Evolutionary conservation across 1,140 invertebrate species (phyloP).

Genomic region (Drosophila sucinea): DNA sequence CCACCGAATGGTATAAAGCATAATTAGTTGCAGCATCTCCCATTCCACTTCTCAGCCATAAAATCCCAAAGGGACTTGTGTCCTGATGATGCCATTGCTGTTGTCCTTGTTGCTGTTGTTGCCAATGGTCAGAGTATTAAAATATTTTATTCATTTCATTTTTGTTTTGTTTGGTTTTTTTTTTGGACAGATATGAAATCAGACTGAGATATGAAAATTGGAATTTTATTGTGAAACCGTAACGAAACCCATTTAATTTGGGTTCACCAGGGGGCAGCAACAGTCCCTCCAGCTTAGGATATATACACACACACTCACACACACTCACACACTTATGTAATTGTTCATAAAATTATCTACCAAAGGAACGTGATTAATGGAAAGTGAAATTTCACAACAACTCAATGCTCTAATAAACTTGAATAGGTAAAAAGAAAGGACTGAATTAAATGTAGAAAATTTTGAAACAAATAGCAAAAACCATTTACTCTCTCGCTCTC

Average conservation of each 20-base stretch:
- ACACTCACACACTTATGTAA: no score
- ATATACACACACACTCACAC: no score
- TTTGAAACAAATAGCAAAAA: no score
- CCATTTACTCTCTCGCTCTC: neutral
- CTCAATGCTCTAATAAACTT: no score
- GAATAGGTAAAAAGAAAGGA: no score
- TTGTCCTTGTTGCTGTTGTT: neutral
- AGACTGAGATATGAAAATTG: conserved; percentile 3
- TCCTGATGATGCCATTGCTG: neutral
- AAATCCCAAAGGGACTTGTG: conserved; percentile 7
- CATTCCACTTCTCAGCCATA: conserved; percentile 54
- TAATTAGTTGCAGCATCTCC: conserved; percentile 61
- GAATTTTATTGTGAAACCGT: neutral
- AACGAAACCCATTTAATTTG: conserved; percentile 2
- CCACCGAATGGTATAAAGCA: conserved; percentile 71
- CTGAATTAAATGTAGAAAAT: no score
- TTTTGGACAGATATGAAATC: neutral
- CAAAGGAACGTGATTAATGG: no score
- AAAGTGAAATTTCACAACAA: no score
- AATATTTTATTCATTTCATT: conserved; percentile 5
- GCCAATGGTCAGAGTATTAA: conserved; percentile 8
- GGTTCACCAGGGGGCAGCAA: neutral
- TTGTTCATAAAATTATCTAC: no score
- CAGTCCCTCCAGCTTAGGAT: no score
- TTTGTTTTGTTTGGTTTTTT: neutral